Conservation (phyloP, 2,888 invertebrate genomes). For the Rhabditophanes sp. region DNA sequence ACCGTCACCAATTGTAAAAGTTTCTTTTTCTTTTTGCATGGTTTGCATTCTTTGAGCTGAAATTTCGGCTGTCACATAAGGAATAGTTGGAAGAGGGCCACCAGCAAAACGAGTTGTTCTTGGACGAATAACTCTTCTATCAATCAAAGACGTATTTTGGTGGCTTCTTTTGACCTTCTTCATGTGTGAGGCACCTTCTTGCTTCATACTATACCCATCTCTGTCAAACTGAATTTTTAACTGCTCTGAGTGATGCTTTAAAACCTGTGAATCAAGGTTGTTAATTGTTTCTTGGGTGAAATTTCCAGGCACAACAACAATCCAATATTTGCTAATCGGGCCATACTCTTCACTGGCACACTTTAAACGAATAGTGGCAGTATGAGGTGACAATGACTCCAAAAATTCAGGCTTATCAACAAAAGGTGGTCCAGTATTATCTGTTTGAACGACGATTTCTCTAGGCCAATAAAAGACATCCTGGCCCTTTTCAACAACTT, state of each 20-base stretch:
- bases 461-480: constrained; percentile 35
- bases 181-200: no score
- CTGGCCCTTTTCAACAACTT: constrained; percentile 17
- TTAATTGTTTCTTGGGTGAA: constrained; percentile 17
- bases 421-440: constrained; percentile 34
- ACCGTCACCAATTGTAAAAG: constrained; percentile 34
- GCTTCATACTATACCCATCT: no score
- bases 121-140: no score
- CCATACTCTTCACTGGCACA: constrained; percentile 87
- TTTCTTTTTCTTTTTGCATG: constrained; percentile 16
- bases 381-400: constrained; percentile 14
- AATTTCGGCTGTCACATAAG: constrained; percentile 33
- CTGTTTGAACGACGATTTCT: constrained; percentile 27
- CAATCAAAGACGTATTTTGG: no score
- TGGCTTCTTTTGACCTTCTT: no score
- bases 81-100: no score
- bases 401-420: constrained; percentile 28
- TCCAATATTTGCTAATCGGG: constrained; percentile 84
- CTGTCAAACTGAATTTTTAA: no score
- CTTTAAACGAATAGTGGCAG: constrained; percentile 15
- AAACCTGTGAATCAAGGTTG: constrained; percentile 13
- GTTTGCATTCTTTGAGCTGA: constrained; percentile 22
- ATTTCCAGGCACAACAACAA: constrained; percentile 79
- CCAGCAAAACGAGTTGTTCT: no score
- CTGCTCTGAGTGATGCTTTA: no score